A percentile compares a stretch with the other conserved stretches of the same genome.
These are phyloP conservation scores for Edolisoma coerulescens DNA, from an alignment of 2,113 vertebrate genomes.

Conservation along the genomic window DNA sequence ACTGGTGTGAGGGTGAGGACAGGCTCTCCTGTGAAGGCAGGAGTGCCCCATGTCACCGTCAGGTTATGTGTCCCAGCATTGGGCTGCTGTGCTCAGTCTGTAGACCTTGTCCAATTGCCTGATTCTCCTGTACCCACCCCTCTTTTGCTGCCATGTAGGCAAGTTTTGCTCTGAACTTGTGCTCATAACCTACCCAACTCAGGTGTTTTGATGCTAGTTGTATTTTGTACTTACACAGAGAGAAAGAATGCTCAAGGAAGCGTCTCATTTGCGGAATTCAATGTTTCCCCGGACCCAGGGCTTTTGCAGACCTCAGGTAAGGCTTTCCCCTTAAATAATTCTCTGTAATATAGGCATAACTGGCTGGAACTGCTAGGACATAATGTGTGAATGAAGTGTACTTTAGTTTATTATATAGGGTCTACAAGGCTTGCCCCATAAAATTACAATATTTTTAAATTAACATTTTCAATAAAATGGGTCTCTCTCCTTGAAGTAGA, in stretches of 20 bases:
- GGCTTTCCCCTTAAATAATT: not conserved
- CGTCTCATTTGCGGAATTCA: not conserved
- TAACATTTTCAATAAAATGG: not conserved
- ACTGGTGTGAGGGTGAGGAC: not conserved
- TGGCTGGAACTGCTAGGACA: not conserved
- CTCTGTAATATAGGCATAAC: not conserved
- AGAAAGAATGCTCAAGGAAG: not conserved
- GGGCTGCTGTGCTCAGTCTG: not conserved
- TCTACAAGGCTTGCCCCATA: not conserved
- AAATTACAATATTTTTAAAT: not conserved
- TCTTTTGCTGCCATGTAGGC: not conserved
- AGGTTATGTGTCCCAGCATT: not conserved
- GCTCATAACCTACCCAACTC: not conserved
- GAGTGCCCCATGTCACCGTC: accelerated
- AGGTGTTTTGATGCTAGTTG: not conserved
- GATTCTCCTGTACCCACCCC: not conserved
- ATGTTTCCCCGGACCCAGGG: accelerated
- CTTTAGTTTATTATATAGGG: not conserved
- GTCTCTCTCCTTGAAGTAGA: not conserved
- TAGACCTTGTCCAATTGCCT: not conserved
- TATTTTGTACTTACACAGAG: not conserved
- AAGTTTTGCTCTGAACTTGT: not conserved
- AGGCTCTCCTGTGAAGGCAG: not conserved
- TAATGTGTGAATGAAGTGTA: not conserved
- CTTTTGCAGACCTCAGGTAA: not conserved